phyloP scores from a whole-genome alignment of 2,888 invertebrate species.

The Labia minor region DNA sequence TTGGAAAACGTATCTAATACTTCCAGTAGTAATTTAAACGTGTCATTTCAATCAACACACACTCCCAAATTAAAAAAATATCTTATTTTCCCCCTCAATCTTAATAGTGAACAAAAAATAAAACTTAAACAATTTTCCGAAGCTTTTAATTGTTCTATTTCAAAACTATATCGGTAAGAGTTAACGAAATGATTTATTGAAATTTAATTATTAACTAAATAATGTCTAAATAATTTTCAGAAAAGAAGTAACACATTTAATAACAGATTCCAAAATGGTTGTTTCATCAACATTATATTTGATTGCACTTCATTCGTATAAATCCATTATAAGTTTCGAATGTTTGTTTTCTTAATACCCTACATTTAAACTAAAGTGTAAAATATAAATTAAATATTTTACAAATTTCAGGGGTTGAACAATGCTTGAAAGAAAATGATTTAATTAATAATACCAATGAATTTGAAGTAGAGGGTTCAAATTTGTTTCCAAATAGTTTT shows the following conservation, averaged over 20 bases:
- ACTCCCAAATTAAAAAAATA: no score
- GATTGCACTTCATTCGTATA: constrained; percentile 45
- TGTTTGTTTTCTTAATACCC: no score
- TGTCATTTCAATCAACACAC: no score
- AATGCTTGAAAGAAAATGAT: constrained; percentile 37
- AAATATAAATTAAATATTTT: neutral
- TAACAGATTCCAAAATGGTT: constrained; percentile 43
- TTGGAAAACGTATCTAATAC: no score
- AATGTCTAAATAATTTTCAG: constrained; percentile 16
- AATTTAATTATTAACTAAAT: neutral
- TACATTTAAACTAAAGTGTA: no score
- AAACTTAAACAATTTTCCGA: no score
- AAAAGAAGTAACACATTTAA: constrained; percentile 45
- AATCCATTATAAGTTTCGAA: constrained; percentile 43
- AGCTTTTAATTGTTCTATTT: no score
- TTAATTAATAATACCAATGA: constrained; percentile 40
- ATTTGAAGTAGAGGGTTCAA: constrained; percentile 48
- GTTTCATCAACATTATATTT: constrained; percentile 44
- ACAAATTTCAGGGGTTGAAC: constrained; percentile 37
- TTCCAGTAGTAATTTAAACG: no score
- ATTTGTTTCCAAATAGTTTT: constrained; percentile 38
- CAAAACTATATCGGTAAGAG: no score
- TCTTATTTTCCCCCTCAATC: no score
- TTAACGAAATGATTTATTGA: no score
- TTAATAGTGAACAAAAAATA: no score